These are phyloP conservation scores for Rhinogobius similis DNA, from an alignment of 2,113 vertebrate genomes.

Conservation along the genomic window DNA sequence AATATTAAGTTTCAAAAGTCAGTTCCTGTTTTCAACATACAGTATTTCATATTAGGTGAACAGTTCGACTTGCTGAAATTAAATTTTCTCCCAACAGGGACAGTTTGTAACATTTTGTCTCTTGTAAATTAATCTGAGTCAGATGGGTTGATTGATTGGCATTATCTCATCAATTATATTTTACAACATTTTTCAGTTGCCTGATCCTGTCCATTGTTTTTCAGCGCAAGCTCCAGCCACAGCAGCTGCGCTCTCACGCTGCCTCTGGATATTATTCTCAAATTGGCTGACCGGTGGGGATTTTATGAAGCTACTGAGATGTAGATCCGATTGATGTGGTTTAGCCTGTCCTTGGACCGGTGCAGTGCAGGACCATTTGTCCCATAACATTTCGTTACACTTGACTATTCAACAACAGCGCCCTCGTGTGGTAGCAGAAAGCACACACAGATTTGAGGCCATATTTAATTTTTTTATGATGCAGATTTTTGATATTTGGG, in stretches of 20 bases:
- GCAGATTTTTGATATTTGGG: neutral
- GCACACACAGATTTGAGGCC: neutral
- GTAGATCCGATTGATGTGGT: slow-evolving; percentile 25
- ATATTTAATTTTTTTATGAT: neutral
- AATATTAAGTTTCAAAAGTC: too few relatives aligned
- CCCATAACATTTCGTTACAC: neutral
- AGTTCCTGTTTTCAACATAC: too few relatives aligned
- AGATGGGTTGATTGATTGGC: too few relatives aligned
- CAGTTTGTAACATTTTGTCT: too few relatives aligned
- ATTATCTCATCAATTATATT: slow-evolving; percentile 9
- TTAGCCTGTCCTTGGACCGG: slow-evolving; percentile 1
- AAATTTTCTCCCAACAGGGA: too few relatives aligned
- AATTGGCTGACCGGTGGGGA: slow-evolving; percentile 27
- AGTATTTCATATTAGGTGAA: too few relatives aligned
- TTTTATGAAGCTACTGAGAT: slow-evolving; percentile 22
- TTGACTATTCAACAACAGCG: slow-evolving; percentile 23
- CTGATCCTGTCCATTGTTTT: slow-evolving; percentile 12
- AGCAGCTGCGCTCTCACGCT: slow-evolving; percentile 31
- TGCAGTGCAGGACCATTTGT: neutral
- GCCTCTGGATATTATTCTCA: slow-evolving; percentile 33
- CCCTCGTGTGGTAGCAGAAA: slow-evolving; percentile 48
- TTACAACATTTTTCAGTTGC: slow-evolving; percentile 6
- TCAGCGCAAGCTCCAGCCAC: slow-evolving; percentile 49
- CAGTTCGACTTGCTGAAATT: too few relatives aligned
- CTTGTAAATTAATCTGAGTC: too few relatives aligned